These are phyloP conservation scores for Bicyclus anynana DNA, from an alignment of 1,140 invertebrate genomes.

Conservation along the genomic window DNA sequence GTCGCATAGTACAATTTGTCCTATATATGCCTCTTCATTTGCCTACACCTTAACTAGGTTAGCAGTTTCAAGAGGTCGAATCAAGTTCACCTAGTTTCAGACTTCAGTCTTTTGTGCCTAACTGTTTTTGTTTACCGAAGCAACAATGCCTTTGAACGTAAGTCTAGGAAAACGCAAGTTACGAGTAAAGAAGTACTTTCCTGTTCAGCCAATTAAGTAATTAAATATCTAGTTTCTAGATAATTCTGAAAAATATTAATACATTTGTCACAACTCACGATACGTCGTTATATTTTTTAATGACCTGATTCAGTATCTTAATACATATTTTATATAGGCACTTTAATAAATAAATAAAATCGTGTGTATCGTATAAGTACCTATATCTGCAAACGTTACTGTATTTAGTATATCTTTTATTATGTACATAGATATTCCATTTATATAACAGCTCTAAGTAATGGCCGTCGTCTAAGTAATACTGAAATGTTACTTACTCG, in stretches of 20 bases:
- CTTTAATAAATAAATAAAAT: too few relatives aligned
- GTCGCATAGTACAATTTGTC: background rate
- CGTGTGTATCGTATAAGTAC: too few relatives aligned
- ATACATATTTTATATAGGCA: too few relatives aligned
- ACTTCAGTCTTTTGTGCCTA: slow-evolving; percentile 24
- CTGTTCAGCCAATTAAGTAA: too few relatives aligned
- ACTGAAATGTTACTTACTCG: slow-evolving; percentile 55
- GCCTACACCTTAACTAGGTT: slow-evolving; percentile 34
- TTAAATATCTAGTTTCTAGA: too few relatives aligned
- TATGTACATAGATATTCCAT: background rate
- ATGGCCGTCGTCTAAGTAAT: background rate
- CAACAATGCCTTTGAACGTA: slow-evolving; percentile 6
- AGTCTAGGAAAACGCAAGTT: background rate
- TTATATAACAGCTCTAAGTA: background rate
- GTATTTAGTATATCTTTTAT: background rate
- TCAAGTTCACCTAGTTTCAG: slow-evolving; percentile 46
- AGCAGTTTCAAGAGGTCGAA: slow-evolving; percentile 36
- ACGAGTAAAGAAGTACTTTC: too few relatives aligned
- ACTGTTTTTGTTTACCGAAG: slow-evolving; percentile 37
- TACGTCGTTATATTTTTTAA: too few relatives aligned
- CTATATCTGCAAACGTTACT: too few relatives aligned
- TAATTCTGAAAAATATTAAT: too few relatives aligned
- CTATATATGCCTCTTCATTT: slow-evolving; percentile 10
- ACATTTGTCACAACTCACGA: too few relatives aligned
- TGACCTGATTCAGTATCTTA: too few relatives aligned